A percentile compares a stretch with the other conserved stretches of the same genome.
Conservation (phyloP, 1,140 invertebrate genomes). For the Ostrea edulis region DNA sequence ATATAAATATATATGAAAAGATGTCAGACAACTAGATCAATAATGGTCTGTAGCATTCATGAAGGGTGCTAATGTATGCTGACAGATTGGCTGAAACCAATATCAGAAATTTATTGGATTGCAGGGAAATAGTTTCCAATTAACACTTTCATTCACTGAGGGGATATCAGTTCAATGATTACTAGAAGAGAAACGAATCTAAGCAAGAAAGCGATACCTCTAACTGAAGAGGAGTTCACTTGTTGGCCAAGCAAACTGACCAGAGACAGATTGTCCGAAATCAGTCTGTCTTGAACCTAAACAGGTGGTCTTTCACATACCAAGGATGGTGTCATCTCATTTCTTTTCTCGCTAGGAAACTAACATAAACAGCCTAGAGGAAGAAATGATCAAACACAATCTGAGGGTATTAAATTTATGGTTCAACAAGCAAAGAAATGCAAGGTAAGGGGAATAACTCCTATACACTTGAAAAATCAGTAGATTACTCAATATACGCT, state of each 20-base stretch:
- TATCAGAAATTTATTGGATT: conserved; percentile 36
- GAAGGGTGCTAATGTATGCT: conserved; percentile 33
- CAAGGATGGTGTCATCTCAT: background rate
- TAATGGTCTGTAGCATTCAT: background rate
- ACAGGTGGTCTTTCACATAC: conserved; percentile 19
- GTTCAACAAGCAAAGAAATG: background rate
- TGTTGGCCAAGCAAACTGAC: conserved; percentile 26
- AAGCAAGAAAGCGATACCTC: background rate
- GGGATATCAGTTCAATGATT: conserved; percentile 5
- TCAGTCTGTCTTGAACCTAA: background rate
- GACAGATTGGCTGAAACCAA: background rate
- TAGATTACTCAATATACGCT: too few relatives aligned
- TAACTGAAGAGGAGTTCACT: background rate
- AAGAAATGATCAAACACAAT: background rate
- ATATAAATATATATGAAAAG: background rate
- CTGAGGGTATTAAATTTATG: background rate
- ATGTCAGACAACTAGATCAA: background rate
- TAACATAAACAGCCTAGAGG: background rate
- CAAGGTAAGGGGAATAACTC: conserved; percentile 9
- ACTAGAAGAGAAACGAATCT: background rate
- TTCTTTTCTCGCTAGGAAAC: background rate
- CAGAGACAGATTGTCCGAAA: conserved; percentile 24
- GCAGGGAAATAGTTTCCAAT: conserved; percentile 34
- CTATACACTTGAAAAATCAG: background rate
- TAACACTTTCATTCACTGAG: conserved; percentile 19